phyloP scores from a whole-genome alignment of 23 tunicate genomes.

The Clavelina lepadiformis region DNA sequence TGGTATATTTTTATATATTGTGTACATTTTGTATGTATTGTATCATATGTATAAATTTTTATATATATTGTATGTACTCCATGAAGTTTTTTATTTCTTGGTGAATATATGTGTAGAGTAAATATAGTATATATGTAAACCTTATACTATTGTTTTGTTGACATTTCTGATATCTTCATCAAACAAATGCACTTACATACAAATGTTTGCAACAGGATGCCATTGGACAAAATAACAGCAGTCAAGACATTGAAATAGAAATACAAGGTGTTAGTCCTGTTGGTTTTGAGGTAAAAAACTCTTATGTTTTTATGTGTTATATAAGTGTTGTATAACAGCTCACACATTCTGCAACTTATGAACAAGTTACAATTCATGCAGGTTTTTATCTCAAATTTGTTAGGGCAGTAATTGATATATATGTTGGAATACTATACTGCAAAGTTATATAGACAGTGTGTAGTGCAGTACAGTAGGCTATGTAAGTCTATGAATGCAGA shows the following conservation, averaged over 20 bases:
- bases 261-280: conserved; percentile 74
- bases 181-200: neutral
- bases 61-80: too few species aligned
- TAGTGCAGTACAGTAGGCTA: too few species aligned
- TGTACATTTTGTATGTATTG: too few species aligned
- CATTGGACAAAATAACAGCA: conserved; percentile 37
- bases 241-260: conserved; percentile 86
- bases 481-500: too few species aligned
- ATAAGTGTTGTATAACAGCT: neutral
- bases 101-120: neutral
- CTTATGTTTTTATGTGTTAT: neutral
- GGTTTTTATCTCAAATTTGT: neutral
- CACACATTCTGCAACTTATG: neutral
- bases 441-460: too few species aligned
- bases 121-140: neutral
- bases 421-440: too few species aligned
- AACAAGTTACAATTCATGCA: neutral
- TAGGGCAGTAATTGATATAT: too few species aligned
- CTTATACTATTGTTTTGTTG: neutral
- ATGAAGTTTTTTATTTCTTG: neutral
- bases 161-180: too few species aligned
- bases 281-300: conserved; percentile 70
- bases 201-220: conserved; percentile 53
- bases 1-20: too few species aligned
- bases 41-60: too few species aligned